Evolutionary conservation across 2,888 invertebrate species (phyloP).

Genomic region (Limnephilus auricula): DNA sequence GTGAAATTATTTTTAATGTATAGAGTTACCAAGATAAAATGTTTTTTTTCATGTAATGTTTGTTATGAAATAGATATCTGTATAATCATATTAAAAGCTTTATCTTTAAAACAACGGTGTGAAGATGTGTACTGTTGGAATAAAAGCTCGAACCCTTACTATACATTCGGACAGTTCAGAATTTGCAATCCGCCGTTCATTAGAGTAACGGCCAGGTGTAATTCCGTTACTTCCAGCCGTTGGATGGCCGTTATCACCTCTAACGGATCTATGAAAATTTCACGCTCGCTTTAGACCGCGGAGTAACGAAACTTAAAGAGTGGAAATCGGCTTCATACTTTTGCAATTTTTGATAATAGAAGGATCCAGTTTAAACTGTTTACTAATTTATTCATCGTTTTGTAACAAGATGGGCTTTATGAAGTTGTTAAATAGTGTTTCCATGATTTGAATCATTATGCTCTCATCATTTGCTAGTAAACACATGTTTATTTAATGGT

Average conservation of each 20-base stretch:
- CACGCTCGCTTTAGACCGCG: slow-evolving; percentile 53
- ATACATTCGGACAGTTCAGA: not conserved
- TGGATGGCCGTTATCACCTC: slow-evolving; percentile 52
- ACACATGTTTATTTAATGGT: no score
- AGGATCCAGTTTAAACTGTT: not conserved
- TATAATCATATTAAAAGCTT: not conserved
- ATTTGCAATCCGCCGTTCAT: slow-evolving; percentile 35
- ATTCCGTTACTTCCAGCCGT: slow-evolving; percentile 41
- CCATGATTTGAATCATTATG: no score
- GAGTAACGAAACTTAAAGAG: not conserved
- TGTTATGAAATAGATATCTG: not conserved
- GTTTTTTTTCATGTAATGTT: no score
- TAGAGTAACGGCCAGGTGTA: slow-evolving; percentile 41
- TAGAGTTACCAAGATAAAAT: no score
- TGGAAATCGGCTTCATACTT: not conserved
- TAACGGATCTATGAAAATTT: slow-evolving; percentile 57
- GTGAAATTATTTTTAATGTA: no score
- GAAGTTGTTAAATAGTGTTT: not conserved
- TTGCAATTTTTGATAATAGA: not conserved
- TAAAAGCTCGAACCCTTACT: not conserved
- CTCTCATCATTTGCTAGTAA: no score
- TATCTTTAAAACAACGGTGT: not conserved
- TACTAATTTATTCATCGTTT: not conserved
- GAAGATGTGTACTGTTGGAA: not conserved
- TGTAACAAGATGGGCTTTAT: not conserved